Conservation (phyloP, 2,113 vertebrate genomes). For the Marmota flaviventris region DNA sequence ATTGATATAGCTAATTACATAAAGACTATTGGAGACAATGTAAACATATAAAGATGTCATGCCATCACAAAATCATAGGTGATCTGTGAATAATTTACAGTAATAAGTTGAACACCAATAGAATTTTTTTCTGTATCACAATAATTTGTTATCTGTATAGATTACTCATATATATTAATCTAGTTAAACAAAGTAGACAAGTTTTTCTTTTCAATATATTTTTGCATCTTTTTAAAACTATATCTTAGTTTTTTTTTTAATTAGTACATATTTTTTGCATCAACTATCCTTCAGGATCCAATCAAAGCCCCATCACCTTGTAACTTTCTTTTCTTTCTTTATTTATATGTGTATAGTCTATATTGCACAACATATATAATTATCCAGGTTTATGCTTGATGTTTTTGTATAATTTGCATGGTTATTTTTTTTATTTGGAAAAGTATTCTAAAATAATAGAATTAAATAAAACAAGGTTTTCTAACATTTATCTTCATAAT, state of each 20-base stretch:
- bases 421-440: neutral
- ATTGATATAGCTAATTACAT: neutral
- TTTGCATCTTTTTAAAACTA: neutral
- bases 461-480: neutral
- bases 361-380: neutral
- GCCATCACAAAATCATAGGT: neutral
- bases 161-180: neutral
- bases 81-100: neutral
- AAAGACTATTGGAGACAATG: neutral
- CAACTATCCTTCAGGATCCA: conserved; percentile 24
- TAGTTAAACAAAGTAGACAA: neutral
- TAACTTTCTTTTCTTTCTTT: neutral
- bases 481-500: neutral
- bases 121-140: neutral
- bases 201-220: neutral
- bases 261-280: too few relatives aligned
- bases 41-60: neutral
- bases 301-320: neutral
- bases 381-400: neutral
- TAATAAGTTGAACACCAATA: neutral
- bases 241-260: too few relatives aligned
- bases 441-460: neutral
- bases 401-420: neutral
- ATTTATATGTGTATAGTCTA: neutral
- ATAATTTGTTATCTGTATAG: neutral